These are phyloP conservation scores for Ciconia nigra DNA, from an alignment of 2,797 vertebrate genomes.

Conservation along the genomic window DNA sequence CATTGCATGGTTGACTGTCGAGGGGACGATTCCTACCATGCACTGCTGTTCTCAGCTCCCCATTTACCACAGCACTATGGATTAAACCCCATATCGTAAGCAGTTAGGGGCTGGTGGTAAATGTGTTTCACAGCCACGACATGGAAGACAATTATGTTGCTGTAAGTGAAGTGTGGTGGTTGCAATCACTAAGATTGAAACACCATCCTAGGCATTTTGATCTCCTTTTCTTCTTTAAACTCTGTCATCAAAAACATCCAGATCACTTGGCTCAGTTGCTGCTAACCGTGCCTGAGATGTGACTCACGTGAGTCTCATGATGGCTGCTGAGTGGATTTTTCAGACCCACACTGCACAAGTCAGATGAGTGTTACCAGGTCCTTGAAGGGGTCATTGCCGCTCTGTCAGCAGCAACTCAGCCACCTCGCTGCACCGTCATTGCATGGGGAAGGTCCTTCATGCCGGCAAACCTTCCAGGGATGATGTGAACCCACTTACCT, in stretches of 20 bases:
- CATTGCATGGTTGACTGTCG: not conserved
- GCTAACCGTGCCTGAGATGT: not conserved
- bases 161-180: not conserved
- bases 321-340: not conserved
- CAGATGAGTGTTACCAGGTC: not conserved
- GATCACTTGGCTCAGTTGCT: not conserved
- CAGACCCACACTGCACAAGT: not conserved
- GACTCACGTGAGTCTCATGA: rapidly evolving
- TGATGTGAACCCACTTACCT: slow-evolving; percentile 21
- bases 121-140: not conserved
- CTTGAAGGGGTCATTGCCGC: not conserved
- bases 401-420: not conserved
- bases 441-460: not conserved
- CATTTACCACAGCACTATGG: rapidly evolving
- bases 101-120: not conserved
- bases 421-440: rapidly evolving
- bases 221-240: not conserved
- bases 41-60: not conserved
- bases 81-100: not conserved
- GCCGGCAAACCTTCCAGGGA: not conserved
- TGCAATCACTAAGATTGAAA: not conserved
- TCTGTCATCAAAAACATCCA: not conserved
- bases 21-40: rapidly evolving
- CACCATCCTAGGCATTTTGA: not conserved
- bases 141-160: not conserved